Evolutionary conservation across 1,140 invertebrate genomes (phyloP).

Genomic region (Andricus grossulariae): DNA sequence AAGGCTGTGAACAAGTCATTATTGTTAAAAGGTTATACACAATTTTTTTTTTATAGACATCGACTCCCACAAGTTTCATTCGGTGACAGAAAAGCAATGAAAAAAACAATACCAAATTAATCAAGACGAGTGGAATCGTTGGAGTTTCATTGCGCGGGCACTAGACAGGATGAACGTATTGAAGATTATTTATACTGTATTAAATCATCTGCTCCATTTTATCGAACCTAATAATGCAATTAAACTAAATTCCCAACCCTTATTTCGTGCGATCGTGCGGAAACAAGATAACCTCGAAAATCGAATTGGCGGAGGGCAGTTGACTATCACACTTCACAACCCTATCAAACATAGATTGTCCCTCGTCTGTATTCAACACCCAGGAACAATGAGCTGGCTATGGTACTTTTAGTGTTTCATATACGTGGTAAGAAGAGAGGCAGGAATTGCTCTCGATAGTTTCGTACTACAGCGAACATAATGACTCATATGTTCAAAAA

Average conservation of each 20-base stretch:
- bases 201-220: neutral
- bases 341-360: neutral
- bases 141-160: no score
- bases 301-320: slow-evolving; percentile 23
- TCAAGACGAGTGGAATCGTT: no score
- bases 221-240: neutral
- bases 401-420: slow-evolving; percentile 20
- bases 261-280: slow-evolving; percentile 9
- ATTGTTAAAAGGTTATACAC: no score
- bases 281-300: slow-evolving; percentile 30
- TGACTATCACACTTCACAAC: slow-evolving; percentile 20
- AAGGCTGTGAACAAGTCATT: no score
- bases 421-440: slow-evolving; percentile 1
- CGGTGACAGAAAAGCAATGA: no score
- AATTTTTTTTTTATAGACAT: no score
- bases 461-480: slow-evolving; percentile 1
- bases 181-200: no score
- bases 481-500: neutral
- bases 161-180: no score
- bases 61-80: no score
- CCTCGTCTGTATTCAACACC: neutral
- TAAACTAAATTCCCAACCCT: slow-evolving; percentile 11
- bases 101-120: no score
- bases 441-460: neutral
- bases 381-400: slow-evolving; percentile 27